These are phyloP conservation scores for Florisuga fusca DNA, from an alignment of 2,797 vertebrate species.

Conservation along the genomic window DNA sequence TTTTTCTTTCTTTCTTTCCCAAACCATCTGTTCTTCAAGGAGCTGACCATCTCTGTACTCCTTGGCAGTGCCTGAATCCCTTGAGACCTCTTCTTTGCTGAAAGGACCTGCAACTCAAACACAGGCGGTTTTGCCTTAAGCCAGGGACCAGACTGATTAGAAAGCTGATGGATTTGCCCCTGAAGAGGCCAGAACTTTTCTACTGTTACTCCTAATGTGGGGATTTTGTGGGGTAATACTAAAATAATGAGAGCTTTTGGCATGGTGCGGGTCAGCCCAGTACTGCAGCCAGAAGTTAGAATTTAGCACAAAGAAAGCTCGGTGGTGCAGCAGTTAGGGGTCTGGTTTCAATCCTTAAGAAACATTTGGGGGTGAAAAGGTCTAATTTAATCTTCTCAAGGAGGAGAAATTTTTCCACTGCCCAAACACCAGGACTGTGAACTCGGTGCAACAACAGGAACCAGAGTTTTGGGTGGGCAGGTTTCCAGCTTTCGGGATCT, in stretches of 20 bases:
- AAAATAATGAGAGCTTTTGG: background rate
- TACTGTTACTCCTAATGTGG: background rate
- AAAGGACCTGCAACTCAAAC: background rate
- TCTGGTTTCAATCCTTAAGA: background rate
- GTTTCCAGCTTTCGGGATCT: background rate
- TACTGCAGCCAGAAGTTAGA: background rate
- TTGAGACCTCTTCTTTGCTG: background rate
- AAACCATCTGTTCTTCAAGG: background rate
- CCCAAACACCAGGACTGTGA: background rate
- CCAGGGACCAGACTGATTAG: background rate
- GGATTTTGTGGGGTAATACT: background rate
- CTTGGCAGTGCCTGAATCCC: background rate
- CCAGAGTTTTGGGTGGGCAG: accelerated
- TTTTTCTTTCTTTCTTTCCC: background rate
- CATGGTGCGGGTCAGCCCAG: background rate
- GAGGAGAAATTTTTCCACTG: background rate
- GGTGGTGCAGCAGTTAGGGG: accelerated
- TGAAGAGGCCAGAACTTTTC: background rate
- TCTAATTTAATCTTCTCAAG: background rate
- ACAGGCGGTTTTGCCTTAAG: background rate
- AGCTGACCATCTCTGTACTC: background rate
- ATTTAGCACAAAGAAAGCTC: background rate
- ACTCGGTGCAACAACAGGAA: accelerated
- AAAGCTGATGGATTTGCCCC: background rate
- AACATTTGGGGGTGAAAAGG: background rate